Evolutionary conservation across 2,888 invertebrate genomes (phyloP).

Genomic region (Meliscaeva auricollis): DNA sequence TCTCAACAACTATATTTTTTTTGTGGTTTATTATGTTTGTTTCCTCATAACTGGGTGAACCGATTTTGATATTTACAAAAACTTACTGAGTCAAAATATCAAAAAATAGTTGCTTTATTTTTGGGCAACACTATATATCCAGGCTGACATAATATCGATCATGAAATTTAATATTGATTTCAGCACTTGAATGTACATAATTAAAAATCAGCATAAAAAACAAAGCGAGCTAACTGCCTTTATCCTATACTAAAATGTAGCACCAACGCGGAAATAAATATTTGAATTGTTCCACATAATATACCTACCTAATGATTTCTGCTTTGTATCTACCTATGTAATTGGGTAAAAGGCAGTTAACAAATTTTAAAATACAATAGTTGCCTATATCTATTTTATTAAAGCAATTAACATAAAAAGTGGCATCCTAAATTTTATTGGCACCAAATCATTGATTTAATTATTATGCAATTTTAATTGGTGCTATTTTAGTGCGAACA

Average conservation of each 20-base stretch:
- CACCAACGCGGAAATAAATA: background rate
- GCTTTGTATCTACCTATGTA: too few species aligned
- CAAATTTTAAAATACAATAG: constrained; percentile 59
- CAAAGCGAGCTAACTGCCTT: background rate
- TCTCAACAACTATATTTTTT: too few species aligned
- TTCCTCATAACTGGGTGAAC: too few species aligned
- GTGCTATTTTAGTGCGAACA: constrained; percentile 43
- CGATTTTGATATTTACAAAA: too few species aligned
- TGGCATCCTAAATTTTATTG: constrained; percentile 60
- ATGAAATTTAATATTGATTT: background rate
- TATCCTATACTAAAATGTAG: too few species aligned
- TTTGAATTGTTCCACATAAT: background rate
- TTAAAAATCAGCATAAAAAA: background rate
- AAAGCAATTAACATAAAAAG: constrained; percentile 66
- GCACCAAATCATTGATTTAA: constrained; percentile 68
- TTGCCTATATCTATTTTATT: constrained; percentile 65
- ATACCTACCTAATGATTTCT: too few species aligned
- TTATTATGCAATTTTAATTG: constrained; percentile 65
- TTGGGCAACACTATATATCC: too few species aligned
- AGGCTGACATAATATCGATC: background rate
- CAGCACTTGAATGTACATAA: background rate
- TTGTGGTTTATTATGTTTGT: too few species aligned
- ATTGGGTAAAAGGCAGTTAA: constrained; percentile 59
- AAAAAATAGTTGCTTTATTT: too few species aligned
- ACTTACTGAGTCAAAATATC: too few species aligned